These are phyloP conservation scores for Pyralis farinalis DNA, from an alignment of 2,888 invertebrate genomes.

Conservation along the genomic window DNA sequence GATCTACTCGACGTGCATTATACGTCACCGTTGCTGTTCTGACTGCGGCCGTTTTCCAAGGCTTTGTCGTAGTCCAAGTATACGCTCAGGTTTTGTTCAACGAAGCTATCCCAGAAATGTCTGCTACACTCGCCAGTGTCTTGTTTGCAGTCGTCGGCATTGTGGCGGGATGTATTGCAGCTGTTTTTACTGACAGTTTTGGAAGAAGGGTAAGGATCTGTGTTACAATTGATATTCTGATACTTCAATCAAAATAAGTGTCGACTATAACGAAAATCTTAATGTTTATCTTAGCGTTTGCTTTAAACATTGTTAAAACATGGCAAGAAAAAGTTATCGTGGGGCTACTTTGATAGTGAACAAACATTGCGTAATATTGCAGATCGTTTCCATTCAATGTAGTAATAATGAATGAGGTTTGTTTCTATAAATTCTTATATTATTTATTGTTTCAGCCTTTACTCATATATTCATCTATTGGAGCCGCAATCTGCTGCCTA, in stretches of 20 bases:
- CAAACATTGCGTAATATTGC: too few species aligned
- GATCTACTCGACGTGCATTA: slow-evolving; percentile 44
- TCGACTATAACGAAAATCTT: too few species aligned
- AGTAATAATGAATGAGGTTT: too few species aligned
- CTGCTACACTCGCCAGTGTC: slow-evolving; percentile 45
- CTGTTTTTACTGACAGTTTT: slow-evolving; percentile 44
- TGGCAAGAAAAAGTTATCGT: too few species aligned
- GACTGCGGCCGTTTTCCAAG: slow-evolving; percentile 53
- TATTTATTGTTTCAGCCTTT: slow-evolving; percentile 27
- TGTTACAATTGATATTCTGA: too few species aligned
- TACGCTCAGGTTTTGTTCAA: slow-evolving; percentile 54
- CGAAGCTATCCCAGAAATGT: slow-evolving; percentile 46
- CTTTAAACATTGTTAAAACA: too few species aligned
- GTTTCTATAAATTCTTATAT: too few species aligned
- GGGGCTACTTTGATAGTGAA: too few species aligned
- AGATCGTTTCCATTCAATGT: too few species aligned
- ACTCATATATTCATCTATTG: slow-evolving; percentile 37
- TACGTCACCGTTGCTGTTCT: slow-evolving; percentile 32
- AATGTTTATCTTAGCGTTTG: too few species aligned
- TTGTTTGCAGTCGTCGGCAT: slow-evolving; percentile 40
- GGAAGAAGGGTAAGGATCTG: slow-evolving; percentile 60
- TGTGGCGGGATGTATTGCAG: slow-evolving; percentile 38
- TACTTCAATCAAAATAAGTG: too few species aligned
- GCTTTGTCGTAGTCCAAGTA: slow-evolving; percentile 51
- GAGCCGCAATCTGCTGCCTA: slow-evolving; percentile 34